Evolutionary conservation across 1,140 invertebrate species (phyloP), one percentile per base, ranked within the genome.

Genomic region (Xylocopa sonorina): DNA sequence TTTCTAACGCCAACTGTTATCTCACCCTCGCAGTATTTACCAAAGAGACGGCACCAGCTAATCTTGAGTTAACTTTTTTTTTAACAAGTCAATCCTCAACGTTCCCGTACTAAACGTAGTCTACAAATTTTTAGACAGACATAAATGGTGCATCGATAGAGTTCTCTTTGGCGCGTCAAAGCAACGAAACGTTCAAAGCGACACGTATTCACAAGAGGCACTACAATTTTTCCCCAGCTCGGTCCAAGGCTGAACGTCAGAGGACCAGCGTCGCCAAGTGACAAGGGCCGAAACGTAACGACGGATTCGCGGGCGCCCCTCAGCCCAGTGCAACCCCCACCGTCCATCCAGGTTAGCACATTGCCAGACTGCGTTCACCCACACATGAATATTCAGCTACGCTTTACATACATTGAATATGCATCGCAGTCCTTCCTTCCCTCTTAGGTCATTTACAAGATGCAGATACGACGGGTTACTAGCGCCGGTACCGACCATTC

Each of bases 371-470:
- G 83, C 89, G 83, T 87, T 90, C 90, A 89, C 87, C 89, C 87
- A 90, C 88, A 89, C 88, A 92, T 92, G 90, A 92, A 92, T 92
- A 92, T 92, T 91, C 91, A 92, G 88, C 77, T 81, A 68, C 84
- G 87, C 89, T 92, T 92, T 92, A 91, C 91, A 92, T 92, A 91
- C 85, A 91, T 88, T 92, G 91, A 92, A 92, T 92, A 92, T 92
- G 91, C 89, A 92, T 91, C 88, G 85, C 62, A 88, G 89, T 90
- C 88, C 89, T 90, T 92, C 90, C 91, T 92, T 91, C 87, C 89
- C 89, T 91, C 91, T 92, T 91, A 91, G 89, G 90, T 92, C 89
- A 92, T 92, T 92, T 91, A 92, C 90, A 91, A 92, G 91, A 91
- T 91, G 89, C 89, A 90, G 90, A 91, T 92, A 91, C 82, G 85